Evolutionary conservation across 2,888 invertebrate genomes (phyloP).

Genomic region (Harmothoe impar): DNA sequence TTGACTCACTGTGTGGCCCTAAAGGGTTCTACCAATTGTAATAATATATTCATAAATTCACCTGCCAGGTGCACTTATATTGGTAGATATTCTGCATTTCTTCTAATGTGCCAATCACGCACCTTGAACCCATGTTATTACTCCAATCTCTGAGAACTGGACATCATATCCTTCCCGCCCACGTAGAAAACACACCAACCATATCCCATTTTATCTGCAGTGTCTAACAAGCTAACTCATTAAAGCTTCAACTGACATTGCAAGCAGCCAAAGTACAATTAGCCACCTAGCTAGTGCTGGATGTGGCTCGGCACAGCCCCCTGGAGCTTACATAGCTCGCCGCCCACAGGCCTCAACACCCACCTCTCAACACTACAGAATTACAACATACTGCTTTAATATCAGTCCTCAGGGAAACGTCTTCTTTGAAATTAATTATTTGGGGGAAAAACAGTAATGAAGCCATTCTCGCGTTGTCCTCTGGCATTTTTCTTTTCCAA

Average conservation of each 20-base stretch:
- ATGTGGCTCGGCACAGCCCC: too few species aligned
- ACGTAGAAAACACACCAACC: background rate
- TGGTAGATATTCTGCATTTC: too few species aligned
- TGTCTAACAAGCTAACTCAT: slow-evolving; percentile 23
- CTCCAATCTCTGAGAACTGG: too few species aligned
- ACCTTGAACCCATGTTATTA: too few species aligned
- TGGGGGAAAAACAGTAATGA: background rate
- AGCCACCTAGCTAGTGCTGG: too few species aligned
- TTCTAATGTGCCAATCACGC: too few species aligned
- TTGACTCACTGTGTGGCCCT: too few species aligned
- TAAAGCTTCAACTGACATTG: background rate
- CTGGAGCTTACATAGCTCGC: too few species aligned
- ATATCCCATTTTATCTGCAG: background rate
- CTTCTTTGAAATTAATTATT: slow-evolving; percentile 2
- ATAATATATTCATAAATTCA: too few species aligned
- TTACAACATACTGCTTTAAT: background rate
- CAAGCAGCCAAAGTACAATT: background rate
- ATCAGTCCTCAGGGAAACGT: background rate
- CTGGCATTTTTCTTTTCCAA: background rate
- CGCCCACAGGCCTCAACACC: background rate
- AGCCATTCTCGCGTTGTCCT: background rate
- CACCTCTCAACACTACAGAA: background rate
- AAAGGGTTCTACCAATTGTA: too few species aligned
- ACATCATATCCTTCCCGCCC: too few species aligned
- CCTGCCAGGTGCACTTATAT: too few species aligned